Evolutionary conservation across 30 jellyfish, hydroid and myxozoan species (phyloP), one percentile per base, ranked within the genome.

Genomic region (Catostylus mosaicus): DNA sequence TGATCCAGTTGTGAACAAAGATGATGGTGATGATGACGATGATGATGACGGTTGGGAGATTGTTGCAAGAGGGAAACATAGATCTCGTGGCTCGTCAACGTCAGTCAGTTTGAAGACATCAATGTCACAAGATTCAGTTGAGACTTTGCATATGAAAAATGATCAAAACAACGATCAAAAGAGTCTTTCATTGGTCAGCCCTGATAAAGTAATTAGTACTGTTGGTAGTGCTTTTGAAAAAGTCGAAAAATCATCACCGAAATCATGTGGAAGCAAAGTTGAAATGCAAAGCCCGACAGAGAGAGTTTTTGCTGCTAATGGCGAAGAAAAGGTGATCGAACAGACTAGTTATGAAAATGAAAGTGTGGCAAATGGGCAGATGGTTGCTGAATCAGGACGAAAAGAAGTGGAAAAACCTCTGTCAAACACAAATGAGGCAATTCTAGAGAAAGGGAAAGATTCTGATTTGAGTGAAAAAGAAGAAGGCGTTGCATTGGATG

Each of bases 1-100:
- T 16, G 20, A 16, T 2, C 63, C 1, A 16, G 24, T 48, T 48
- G 24, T 4, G 4, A 48, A 48, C 20, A 73, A 14, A 23, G 59
- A 30, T 31, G 65, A 32, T 66, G 78, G 80, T 20, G 85, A 83
- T 43, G 85, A 67, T 14, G 91, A 35, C 9, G 75, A 70, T 54
- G 98, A 91, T 34, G 79, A 86, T 54, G 91, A 80, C 14, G 99
- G 99, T 9, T 94, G 99, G 99, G 97, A 88, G 68, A 85, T 94
- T 38, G 99, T 94, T 8, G 73, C 88, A 6, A 77, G 89, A 60
- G 97, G 97, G 40, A 78, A 89, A 61, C 82, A 79, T 31, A 77
- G 98, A 36, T 86, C 97, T 34, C 93, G 91, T 64, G 92, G 87
- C 22, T 90, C 97, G 23, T 84, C 95, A 45, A 31, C 85, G 11